Evolutionary conservation across 2,113 vertebrate genomes (phyloP).

Genomic region (Alligator sinensis): DNA sequence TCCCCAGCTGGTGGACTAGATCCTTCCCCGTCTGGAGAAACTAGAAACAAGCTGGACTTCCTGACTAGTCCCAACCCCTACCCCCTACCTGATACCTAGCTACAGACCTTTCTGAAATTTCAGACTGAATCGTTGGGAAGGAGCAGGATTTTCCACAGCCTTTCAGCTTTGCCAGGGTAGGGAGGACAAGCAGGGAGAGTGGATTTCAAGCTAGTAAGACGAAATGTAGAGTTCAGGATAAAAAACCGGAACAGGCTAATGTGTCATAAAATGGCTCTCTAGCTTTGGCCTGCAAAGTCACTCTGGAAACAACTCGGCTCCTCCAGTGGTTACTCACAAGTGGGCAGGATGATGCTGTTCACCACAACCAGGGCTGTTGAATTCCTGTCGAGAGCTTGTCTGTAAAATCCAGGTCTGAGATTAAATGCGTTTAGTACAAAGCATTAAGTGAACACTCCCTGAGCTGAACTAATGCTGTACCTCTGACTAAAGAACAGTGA

Average conservation of each 20-base stretch:
- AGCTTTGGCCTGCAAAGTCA: not conserved
- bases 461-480: not conserved
- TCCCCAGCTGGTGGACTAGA: not conserved
- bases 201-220: not conserved
- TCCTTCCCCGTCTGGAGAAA: not conserved
- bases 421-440: accelerated
- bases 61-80: not conserved
- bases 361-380: accelerated
- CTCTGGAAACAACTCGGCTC: accelerated
- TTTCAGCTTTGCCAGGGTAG: not conserved
- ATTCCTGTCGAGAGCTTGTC: not conserved
- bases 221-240: no score
- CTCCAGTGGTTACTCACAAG: accelerated
- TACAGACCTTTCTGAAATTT: not conserved
- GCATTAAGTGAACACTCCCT: conserved; percentile 19
- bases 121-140: not conserved
- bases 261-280: not conserved
- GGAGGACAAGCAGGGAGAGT: not conserved
- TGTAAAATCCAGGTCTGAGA: not conserved
- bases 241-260: not conserved
- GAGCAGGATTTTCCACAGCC: not conserved
- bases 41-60: not conserved
- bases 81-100: not conserved
- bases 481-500: conserved; percentile 2
- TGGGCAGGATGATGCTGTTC: not conserved